These are phyloP conservation scores for Dryocosmus kuriphilus DNA, from an alignment of 2,888 invertebrate genomes.

Conservation along the genomic window DNA sequence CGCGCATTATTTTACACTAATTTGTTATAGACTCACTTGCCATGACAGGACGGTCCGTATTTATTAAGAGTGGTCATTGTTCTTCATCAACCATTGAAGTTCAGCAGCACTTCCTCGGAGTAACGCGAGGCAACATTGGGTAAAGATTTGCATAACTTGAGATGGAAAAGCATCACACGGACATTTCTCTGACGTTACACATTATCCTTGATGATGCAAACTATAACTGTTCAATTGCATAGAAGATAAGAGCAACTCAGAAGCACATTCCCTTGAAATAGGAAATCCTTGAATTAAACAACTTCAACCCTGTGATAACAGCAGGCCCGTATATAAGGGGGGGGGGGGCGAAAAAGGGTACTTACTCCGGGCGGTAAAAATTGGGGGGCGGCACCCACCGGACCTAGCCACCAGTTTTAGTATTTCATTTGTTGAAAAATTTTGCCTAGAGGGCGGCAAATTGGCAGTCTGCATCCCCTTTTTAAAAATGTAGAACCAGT, in stretches of 20 bases:
- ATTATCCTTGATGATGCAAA: background rate
- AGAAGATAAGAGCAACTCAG: background rate
- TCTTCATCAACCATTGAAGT: background rate
- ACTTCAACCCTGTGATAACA: background rate
- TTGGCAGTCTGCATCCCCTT: too few species aligned
- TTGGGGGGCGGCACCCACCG: too few species aligned
- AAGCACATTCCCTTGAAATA: background rate
- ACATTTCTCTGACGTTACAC: background rate
- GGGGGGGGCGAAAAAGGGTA: too few species aligned
- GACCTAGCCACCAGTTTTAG: too few species aligned
- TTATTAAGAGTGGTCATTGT: background rate
- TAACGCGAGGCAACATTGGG: background rate
- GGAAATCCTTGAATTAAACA: background rate
- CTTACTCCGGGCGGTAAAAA: too few species aligned
- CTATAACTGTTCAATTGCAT: background rate
- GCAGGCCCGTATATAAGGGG: too few species aligned
- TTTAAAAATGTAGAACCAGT: too few species aligned
- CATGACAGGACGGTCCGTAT: background rate
- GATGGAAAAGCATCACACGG: background rate
- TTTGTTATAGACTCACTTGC: constrained; percentile 8
- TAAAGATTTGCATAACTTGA: background rate
- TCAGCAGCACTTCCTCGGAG: background rate
- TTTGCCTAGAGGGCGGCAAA: too few species aligned
- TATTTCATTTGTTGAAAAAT: too few species aligned
- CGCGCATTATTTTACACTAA: background rate